Base-by-base conservation (phyloP, 2,113 vertebrate genomes). In the Agapornis roseicollis region DNA sequence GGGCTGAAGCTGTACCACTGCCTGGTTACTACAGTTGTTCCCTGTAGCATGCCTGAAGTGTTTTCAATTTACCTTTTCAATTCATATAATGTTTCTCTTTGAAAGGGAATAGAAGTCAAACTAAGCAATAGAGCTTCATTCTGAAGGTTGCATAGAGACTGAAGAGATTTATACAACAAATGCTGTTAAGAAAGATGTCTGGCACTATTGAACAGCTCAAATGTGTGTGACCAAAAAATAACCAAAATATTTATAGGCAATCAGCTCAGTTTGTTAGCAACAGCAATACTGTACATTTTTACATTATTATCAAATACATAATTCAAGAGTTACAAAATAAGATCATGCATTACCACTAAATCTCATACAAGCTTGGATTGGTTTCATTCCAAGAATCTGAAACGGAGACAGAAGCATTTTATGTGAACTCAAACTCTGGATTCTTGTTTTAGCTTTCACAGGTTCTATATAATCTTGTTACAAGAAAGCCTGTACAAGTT, bases 281-380 rank as follows among this genome's bases (percentile, higher is more conserved):
- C 97, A 97, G 92, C 96, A 98, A 97, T 93, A 98, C 98, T 98
- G 98, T 98, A 98, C 98, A 98, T 98, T 97, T 97, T 97, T 98
- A 98, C 97, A 98, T 93, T 85, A 69, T 97, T 95, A 97, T 97
- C 97, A 98, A 98, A 97, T 97, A 98, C 97, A 97, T 97, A 97
- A 97, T 96, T 93, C 72, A 96, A 94, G 95, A 95, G 90, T 97
- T 98, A 98, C 94, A 98, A 98, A 98, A 96, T 74, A 97, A 97
- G 83, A 95, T 93, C 98, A 98, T 98, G 98, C 98, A 98, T 96
- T 97, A 98, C 94, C 95, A 97, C 93, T 97, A 96, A 97, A 92
- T 97, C 81, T 98, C 95, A 91, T 97, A 97, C 95, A 98, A 97
- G 94, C 94, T 89, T 95, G 91, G 88, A 90, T 11, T 95, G 88